Conservation (phyloP, 1,140 invertebrate genomes). For the Ceratosolen solmsi region DNA sequence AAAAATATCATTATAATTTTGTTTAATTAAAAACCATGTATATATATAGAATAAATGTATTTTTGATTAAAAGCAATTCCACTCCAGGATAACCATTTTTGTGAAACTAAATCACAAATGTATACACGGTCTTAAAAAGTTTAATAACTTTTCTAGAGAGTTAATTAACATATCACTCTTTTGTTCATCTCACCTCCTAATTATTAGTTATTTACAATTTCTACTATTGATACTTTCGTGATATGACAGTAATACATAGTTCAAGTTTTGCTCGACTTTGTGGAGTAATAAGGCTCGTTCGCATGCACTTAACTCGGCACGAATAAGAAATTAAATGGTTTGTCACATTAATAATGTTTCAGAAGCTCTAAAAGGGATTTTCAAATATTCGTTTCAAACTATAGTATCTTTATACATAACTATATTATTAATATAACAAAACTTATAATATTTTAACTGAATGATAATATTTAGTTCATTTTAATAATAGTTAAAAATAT, state of each 20-base stretch:
- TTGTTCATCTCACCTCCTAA: neutral
- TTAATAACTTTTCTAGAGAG: neutral
- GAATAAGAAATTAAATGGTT: neutral
- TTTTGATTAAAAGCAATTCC: neutral
- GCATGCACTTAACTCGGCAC: neutral
- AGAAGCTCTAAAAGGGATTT: neutral
- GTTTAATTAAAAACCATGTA: neutral
- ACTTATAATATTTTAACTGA: no score
- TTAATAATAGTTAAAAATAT: no score
- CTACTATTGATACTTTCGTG: neutral
- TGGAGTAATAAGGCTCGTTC: neutral
- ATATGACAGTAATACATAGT: constrained; percentile 6
- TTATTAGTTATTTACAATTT: constrained; percentile 28
- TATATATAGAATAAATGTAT: neutral
- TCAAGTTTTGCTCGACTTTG: constrained; percentile 14
- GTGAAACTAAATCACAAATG: neutral
- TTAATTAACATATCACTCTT: neutral
- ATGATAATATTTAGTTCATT: no score
- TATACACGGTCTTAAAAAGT: neutral
- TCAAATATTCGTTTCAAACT: neutral
- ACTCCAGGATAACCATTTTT: neutral
- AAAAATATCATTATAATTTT: neutral
- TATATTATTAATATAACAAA: no score
- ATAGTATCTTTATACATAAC: no score
- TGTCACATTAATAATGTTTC: neutral